Evolutionary conservation across 2,888 invertebrate species (phyloP), one percentile per base, ranked within the genome.

Genomic region (Phania funesta): DNA sequence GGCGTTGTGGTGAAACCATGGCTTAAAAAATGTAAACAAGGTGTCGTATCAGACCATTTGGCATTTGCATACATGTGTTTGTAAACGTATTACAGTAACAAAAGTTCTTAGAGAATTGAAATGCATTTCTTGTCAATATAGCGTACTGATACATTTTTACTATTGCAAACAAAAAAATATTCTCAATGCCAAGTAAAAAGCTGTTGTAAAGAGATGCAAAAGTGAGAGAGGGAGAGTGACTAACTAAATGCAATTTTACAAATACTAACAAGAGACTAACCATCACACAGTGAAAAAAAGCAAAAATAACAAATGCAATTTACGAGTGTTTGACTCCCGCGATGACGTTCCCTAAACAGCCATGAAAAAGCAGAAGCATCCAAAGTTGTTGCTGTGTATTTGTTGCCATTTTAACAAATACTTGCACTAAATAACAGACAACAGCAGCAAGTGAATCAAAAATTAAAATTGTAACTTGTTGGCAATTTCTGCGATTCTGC

Each of bases 401-500:
- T 65, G 26, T 58, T 58, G 48, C 32, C 22, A 44, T 74, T 62
- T 58, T 29, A 44, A 60, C 73, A 73, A 52, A 67, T 80, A 56
- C 62, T 62, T 74, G 13, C 48, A 64, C 65, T 24, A 54, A 52
- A 73, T 24, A 52, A 78, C 16, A 65, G 68, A 52, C 56, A 67
- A 70, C 22, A 24, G 35, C 52, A 52, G 24, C 46, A 52, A 74
- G 44, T 74, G 54, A 68, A 76, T 54, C 8, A 41, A 22, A 52
- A 56, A 67, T 56, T 32, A 81, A 78, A 73, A 82, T 32, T 82
- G 76, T 70, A 83, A 85, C 86, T 80, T 86, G 85, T 84, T 83
- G 78, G 79, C 80, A 75, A 82, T 80, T 89, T 87, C 90, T 90
- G 90, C 78, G 87, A 24, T 86, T 87, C 90, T 90, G 90, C 87